These are phyloP conservation scores for Temnothorax unifasciatus DNA, from an alignment of 2,888 invertebrate genomes.

Conservation along the genomic window DNA sequence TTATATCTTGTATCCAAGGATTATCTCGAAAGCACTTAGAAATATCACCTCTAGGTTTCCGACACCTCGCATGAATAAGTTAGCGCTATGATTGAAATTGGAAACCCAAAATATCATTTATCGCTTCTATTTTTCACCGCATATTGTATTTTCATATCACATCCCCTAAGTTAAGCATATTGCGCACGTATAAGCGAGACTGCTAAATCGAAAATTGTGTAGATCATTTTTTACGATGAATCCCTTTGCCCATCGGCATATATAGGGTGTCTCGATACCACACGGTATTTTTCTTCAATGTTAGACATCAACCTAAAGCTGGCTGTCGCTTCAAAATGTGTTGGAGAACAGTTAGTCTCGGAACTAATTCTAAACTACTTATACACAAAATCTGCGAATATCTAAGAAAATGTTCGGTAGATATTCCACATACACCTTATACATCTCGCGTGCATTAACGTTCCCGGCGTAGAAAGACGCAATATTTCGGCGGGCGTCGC, in stretches of 20 bases:
- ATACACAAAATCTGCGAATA: neutral
- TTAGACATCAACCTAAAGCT: neutral
- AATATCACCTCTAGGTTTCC: neutral
- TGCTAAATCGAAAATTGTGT: conserved; percentile 33
- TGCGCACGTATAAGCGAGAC: conserved; percentile 6
- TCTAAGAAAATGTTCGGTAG: neutral
- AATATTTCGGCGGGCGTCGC: conserved; percentile 32
- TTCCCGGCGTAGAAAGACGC: neutral
- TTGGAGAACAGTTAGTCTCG: neutral
- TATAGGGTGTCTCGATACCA: neutral
- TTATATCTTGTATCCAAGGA: neutral
- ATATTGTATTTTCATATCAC: conserved; percentile 14
- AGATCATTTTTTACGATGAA: conserved; percentile 29
- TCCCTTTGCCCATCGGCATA: neutral
- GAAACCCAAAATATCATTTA: conserved; percentile 5
- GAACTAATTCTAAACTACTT: neutral
- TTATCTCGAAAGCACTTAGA: neutral
- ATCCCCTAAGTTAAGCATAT: conserved; percentile 2
- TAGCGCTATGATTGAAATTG: neutral
- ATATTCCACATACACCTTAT: neutral
- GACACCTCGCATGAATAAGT: neutral
- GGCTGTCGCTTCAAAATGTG: neutral
- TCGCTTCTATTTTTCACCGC: conserved; percentile 9
- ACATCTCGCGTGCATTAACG: conserved; percentile 23
- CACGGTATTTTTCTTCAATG: neutral